phyloP scores from a whole-genome alignment of 2,113 vertebrate genomes.

The Labeo rohita region DNA sequence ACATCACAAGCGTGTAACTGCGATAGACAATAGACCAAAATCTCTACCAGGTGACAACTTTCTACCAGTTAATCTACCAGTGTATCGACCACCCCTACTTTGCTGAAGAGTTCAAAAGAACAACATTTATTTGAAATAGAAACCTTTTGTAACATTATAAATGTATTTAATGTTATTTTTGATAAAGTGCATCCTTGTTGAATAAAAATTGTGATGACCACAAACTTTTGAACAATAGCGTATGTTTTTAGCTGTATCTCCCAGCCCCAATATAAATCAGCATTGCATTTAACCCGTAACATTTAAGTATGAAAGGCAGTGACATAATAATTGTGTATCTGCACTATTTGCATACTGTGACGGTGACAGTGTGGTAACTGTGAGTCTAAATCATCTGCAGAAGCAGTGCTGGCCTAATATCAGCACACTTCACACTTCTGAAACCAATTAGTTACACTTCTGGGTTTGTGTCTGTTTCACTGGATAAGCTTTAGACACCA shows the following conservation, averaged over 20 bases:
- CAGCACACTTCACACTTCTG: constrained; percentile 18
- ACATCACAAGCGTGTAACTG: no score
- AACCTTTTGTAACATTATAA: not conserved
- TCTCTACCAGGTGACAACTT: no score
- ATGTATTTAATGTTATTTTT: not conserved
- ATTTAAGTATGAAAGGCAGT: not conserved
- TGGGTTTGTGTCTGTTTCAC: constrained; percentile 7
- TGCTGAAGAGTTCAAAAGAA: not conserved
- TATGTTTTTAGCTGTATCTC: not conserved
- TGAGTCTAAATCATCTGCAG: constrained; percentile 3
- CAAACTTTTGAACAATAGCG: not conserved
- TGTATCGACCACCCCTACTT: no score
- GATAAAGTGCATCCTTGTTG: not conserved
- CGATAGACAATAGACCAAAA: no score
- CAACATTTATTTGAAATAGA: not conserved
- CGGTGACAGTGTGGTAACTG: not conserved
- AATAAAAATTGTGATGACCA: not conserved
- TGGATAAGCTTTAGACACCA: constrained; percentile 1
- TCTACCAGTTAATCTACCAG: no score
- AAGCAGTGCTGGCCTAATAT: not conserved
- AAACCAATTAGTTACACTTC: constrained; percentile 6
- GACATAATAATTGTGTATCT: not conserved
- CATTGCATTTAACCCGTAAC: not conserved
- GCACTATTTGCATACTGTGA: not conserved
- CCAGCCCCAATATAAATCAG: not conserved